A percentile compares a stretch with the other conserved stretches of the same genome.
phyloP scores from a whole-genome alignment of 1,140 invertebrate species.

The Scylla paramamosain region DNA sequence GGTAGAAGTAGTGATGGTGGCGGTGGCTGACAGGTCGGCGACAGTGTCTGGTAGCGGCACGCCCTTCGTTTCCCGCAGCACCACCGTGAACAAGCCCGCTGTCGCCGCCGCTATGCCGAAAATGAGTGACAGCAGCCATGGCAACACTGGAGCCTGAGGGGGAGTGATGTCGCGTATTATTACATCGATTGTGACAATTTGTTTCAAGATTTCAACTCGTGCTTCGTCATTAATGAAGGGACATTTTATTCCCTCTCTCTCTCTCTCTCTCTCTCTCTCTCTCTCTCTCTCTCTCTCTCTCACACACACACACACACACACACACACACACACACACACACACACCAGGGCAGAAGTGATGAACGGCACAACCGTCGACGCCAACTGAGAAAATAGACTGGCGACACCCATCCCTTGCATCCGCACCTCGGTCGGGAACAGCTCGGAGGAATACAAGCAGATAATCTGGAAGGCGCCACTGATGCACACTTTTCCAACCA shows the following conservation, averaged over 20 bases:
- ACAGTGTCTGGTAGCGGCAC: slow-evolving; percentile 33
- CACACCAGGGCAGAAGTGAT: slow-evolving; percentile 50
- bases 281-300: background rate
- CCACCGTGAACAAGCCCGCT: background rate
- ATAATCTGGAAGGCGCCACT: slow-evolving; percentile 90
- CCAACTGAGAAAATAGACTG: background rate
- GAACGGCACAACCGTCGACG: slow-evolving; percentile 44
- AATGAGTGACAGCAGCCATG: slow-evolving; percentile 44
- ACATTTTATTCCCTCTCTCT: background rate
- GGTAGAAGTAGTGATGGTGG: background rate
- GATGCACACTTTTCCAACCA: slow-evolving; percentile 91
- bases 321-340: background rate
- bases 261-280: too few relatives aligned
- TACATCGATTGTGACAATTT: background rate
- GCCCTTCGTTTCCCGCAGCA: slow-evolving; percentile 36
- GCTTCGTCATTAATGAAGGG: background rate
- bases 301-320: background rate
- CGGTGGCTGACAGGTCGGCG: background rate
- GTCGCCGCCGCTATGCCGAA: slow-evolving; percentile 22
- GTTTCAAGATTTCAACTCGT: background rate
- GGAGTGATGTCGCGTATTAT: background rate
- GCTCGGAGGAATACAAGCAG: slow-evolving; percentile 90
- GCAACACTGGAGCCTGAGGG: slow-evolving; percentile 21
- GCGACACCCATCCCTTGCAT: slow-evolving; percentile 78
- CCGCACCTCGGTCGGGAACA: slow-evolving; percentile 91